A percentile compares a stretch with the other conserved stretches of the same genome.
phyloP scores from a whole-genome alignment of 2,113 vertebrate species.

The Rhadina sibilatrix region DNA sequence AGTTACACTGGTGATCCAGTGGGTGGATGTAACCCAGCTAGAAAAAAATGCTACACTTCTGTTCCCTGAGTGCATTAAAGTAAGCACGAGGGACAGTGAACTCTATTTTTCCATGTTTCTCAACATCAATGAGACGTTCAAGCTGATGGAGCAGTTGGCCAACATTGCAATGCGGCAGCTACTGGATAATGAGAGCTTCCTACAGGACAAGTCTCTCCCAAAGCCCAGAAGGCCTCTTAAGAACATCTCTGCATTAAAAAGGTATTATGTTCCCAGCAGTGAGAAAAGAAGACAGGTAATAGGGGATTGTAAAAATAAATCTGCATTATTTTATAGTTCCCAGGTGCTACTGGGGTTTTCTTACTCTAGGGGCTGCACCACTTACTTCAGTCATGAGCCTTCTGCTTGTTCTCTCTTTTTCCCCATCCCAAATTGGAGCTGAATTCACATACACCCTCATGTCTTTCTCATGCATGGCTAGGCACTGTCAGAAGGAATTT shows the following conservation, averaged over 20 bases:
- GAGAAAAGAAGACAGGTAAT: neutral
- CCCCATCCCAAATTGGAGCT: neutral
- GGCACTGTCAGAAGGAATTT: neutral
- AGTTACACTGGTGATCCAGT: slow-evolving; percentile 93
- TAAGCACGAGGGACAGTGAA: slow-evolving; percentile 87
- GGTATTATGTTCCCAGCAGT: slow-evolving; percentile 45
- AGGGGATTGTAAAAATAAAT: neutral
- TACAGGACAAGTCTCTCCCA: slow-evolving; percentile 84
- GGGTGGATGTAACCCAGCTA: slow-evolving; percentile 92
- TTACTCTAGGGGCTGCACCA: neutral
- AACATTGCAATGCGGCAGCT: slow-evolving; percentile 95
- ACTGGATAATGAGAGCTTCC: slow-evolving; percentile 88
- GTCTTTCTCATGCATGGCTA: neutral
- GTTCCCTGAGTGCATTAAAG: slow-evolving; percentile 92
- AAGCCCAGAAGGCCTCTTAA: slow-evolving; percentile 85
- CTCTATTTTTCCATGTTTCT: slow-evolving; percentile 99
- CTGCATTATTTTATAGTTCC: neutral
- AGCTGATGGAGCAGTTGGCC: slow-evolving; percentile 96
- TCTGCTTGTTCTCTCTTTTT: neutral
- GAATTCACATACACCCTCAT: neutral
- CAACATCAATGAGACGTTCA: slow-evolving; percentile 93
- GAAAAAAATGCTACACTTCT: slow-evolving; percentile 94
- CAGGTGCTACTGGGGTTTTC: neutral
- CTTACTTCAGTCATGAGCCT: neutral
- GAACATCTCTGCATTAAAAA: slow-evolving; percentile 91